A percentile compares a stretch with the other conserved stretches of the same genome.
Conservation (phyloP, 2,888 invertebrate genomes). For the Shargacucullia verbasci region DNA sequence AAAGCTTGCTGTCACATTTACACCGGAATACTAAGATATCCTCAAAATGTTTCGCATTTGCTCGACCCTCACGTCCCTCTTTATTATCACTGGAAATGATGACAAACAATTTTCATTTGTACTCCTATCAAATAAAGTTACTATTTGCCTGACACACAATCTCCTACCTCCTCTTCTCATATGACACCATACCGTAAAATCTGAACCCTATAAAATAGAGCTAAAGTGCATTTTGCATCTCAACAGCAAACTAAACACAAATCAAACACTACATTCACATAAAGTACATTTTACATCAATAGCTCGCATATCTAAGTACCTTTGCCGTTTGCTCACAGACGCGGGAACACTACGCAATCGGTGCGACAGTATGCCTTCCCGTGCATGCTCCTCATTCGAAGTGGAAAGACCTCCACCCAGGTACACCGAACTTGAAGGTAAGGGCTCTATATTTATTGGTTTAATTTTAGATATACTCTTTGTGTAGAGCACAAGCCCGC, state of each 20-base stretch:
- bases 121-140: not conserved
- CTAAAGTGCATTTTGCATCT: not conserved
- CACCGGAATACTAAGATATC: not conserved
- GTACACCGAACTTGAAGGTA: slow-evolving; percentile 65
- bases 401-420: slow-evolving; percentile 88
- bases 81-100: no score
- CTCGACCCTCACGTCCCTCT: no score
- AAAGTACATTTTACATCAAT: slow-evolving; percentile 11
- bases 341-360: slow-evolving; percentile 89
- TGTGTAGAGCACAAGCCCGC: no score
- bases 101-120: no score
- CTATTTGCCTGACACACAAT: not conserved
- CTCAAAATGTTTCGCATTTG: no score
- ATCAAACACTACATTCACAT: slow-evolving; percentile 14
- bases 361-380: slow-evolving; percentile 95
- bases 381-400: slow-evolving; percentile 92
- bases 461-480: not conserved
- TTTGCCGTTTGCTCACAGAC: slow-evolving; percentile 71
- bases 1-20: not conserved
- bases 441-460: not conserved
- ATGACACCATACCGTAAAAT: no score
- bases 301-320: slow-evolving; percentile 15
- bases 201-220: not conserved
- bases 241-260: not conserved
- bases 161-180: not conserved